Base-by-base conservation (phyloP, 2,797 vertebrate species). In the Chaetodon trifasciatus region DNA sequence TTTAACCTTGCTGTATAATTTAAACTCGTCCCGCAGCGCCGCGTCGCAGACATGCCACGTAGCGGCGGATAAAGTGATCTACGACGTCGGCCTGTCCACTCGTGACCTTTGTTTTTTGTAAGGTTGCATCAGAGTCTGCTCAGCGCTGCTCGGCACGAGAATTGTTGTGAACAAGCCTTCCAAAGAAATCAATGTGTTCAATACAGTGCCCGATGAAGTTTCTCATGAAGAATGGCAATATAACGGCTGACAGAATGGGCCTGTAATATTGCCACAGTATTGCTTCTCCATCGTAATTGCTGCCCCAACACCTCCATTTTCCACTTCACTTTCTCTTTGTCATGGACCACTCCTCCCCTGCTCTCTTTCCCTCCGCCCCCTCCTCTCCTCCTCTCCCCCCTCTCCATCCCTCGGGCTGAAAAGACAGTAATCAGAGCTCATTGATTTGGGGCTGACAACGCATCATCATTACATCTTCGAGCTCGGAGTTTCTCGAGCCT, bases 241-340 rank as follows among this genome's bases (percentile, higher is more conserved):
- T 83, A 88, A 80, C 49, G 37, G 37, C 53, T 42, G 61, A 85
- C 60, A 84, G 70, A 76, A 71, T 17, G 62, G 62, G 44, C 57
- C 74, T 28, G 62, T 64, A 52, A 75, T 67, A 81, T 63, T 69
- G 78, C 66, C 50, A 77, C 78, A 68, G 74, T 89, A 86, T 77
- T 89, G 74, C 78, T 83, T 79, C 74, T 89, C 77, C 17, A 53
- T 90, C 88, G 77, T 85, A 86, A 89, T 76, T 84, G 85, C 68
- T 76, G 75, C 70, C 71, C 53, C 44, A 81, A 84, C 70, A 66
- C 79, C 74, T 86, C 65, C 23, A 86, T 88, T 89, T 91, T 89
- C 70, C 71, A 78, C 74, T 85, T 76, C 61, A 72, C 58, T 81
- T 39, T 87, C 72, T 76, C 70, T 79, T 69, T 64, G 39, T 78